Base-by-base conservation (phyloP, 2,888 invertebrate genomes). In the Pristionchus fissidentatus region DNA sequence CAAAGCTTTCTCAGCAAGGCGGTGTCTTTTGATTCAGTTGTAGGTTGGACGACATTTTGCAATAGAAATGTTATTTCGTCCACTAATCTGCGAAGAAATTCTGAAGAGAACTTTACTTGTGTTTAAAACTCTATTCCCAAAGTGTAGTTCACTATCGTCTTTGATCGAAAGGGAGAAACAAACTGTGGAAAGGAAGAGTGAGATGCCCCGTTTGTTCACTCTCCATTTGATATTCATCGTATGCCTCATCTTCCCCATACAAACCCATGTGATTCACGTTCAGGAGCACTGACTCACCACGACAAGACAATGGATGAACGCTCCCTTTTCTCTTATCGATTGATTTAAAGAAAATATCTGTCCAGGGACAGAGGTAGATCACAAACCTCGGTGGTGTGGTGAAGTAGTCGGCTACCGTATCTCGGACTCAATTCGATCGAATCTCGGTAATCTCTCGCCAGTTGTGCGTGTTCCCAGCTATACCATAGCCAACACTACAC, bases 381-480 rank as follows among this genome's bases (percentile, higher is more conserved):
- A 35, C 35, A 15, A 35, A 55, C 10, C n/a, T 22, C 55, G 13
- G 55, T 55, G 22, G 29, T 0, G 57, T 57, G 10, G 32, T 29
- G 3, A 15, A 13, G 29, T 10, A 29, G 10, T 10, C 29, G 62
- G 15, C 62, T 35, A 66, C 66, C 38, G 66, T 66, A 66, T 0
- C 66, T 22, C 15, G 38, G 26, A 15, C 66, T n/a, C 66, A 41
- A 66, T 38, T 66, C n/a, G 38, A 55, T n/a, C 66, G n/a, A 8
- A 66, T 75, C 75, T 49, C 78, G 78, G 78, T 55, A 78, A 78
- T 43, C 78, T 38, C 78, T 52, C 78, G 78, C 78, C 78, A 43
- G 78, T 78, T 15, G 78, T 78, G 49, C 55, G 78, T 78, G 78
- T 78, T 35, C 22, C 38, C 41, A n/a, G 35, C 66, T 19, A 32